Conservation (phyloP, 2,113 vertebrate genomes). For the Lagopus leucura region DNA sequence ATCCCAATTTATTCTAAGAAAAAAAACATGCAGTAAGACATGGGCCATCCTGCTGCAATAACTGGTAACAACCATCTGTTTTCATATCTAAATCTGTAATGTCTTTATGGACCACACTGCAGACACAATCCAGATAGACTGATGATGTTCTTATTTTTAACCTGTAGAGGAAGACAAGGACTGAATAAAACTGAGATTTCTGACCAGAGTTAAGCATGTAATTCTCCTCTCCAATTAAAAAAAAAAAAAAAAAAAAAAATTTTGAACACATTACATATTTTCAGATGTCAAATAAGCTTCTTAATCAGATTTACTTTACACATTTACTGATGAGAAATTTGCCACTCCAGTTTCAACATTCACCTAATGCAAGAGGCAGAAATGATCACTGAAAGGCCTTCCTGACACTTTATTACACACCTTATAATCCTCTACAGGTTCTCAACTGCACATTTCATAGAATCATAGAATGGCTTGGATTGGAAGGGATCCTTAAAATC, state of each 20-base stretch:
- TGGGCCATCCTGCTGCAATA: neutral
- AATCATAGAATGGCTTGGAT: too few species aligned
- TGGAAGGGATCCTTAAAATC: too few species aligned
- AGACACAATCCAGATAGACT: neutral
- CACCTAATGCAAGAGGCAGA: neutral
- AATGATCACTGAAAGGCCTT: neutral
- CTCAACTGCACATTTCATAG: neutral
- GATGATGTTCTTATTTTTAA: neutral
- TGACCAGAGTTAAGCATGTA: neutral
- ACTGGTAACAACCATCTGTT: neutral
- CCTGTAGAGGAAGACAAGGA: neutral
- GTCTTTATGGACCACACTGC: neutral
- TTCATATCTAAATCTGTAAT: neutral
- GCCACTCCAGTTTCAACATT: neutral
- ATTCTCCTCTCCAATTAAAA: neutral
- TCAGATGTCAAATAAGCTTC: neutral
- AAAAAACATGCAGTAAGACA: neutral
- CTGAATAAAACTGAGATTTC: neutral
- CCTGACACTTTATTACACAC: neutral
- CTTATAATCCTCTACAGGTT: neutral
- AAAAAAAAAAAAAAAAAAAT: neutral
- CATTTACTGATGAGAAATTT: neutral
- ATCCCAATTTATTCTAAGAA: neutral
- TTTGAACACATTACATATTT: neutral
- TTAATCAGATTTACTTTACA: neutral